Conservation (phyloP, 2,113 vertebrate genomes). For the Oostethus manadensis region DNA sequence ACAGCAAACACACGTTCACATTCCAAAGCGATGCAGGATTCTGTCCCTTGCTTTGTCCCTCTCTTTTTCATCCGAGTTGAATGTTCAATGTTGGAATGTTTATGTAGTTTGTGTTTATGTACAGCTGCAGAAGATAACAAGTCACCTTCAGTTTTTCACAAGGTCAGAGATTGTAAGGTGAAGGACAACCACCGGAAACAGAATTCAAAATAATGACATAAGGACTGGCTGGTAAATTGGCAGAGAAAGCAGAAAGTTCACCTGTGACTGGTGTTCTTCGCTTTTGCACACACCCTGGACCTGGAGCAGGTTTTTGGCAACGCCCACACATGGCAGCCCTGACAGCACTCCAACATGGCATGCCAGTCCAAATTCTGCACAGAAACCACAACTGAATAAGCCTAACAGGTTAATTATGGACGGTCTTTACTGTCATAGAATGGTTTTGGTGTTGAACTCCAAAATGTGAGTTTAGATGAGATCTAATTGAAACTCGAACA, state of each 20-base stretch:
- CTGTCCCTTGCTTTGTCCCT: slow-evolving; percentile 22
- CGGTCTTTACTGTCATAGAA: no score
- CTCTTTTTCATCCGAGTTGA: neutral
- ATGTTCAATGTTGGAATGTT: neutral
- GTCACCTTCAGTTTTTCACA: no score
- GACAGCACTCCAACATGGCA: slow-evolving; percentile 89
- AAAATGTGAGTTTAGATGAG: no score
- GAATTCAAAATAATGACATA: no score
- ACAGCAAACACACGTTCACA: neutral
- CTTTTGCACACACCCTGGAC: slow-evolving; percentile 81
- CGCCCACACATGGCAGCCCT: slow-evolving; percentile 83
- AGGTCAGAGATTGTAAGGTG: no score
- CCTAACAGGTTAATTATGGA: neutral
- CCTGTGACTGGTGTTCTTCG: slow-evolving; percentile 79
- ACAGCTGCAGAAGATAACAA: neutral
- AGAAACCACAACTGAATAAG: neutral
- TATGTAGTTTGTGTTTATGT: no score
- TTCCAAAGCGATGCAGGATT: slow-evolving; percentile 15
- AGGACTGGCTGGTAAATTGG: neutral
- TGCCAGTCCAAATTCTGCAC: slow-evolving; percentile 86
- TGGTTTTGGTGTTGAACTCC: no score
- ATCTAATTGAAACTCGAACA: no score
- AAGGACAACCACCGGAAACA: no score
- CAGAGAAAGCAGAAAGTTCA: slow-evolving; percentile 43
- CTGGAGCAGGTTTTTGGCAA: slow-evolving; percentile 93